Conservation (phyloP, 1,140 invertebrate species). For the Calosoma granatense region DNA sequence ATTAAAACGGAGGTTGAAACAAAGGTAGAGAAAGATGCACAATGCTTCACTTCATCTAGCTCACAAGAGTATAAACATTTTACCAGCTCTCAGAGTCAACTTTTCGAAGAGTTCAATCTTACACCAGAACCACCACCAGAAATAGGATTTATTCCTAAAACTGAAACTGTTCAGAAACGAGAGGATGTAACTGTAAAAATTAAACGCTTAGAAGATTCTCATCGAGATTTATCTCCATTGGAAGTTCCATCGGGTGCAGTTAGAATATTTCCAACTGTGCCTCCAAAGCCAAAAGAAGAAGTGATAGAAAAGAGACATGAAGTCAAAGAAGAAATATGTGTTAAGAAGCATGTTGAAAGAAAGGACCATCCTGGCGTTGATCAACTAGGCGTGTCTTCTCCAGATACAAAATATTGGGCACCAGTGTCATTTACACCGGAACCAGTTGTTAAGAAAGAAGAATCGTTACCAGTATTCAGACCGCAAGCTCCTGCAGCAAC, state of each 20-base stretch:
- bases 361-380: constrained; percentile 11
- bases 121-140: constrained; percentile 63
- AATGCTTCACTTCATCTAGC: constrained; percentile 19
- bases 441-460: neutral
- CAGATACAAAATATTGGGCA: neutral
- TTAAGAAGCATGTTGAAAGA: neutral
- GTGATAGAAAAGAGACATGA: constrained; percentile 14
- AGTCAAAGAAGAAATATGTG: constrained; percentile 12
- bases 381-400: neutral
- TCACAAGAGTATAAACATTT: constrained; percentile 21
- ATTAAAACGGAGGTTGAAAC: neutral
- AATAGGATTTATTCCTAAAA: constrained; percentile 52
- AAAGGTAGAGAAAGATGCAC: neutral
- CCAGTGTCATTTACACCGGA: neutral
- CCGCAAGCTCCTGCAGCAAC: constrained; percentile 27
- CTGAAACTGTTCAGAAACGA: constrained; percentile 31
- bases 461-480: constrained; percentile 28
- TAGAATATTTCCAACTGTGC: constrained; percentile 43
- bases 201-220: constrained; percentile 51
- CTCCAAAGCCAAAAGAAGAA: constrained; percentile 22
- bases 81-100: constrained; percentile 21
- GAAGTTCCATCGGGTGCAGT: constrained; percentile 53
- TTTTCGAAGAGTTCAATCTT: constrained; percentile 41
- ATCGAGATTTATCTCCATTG: constrained; percentile 42
- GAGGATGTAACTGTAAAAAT: constrained; percentile 50